These are phyloP conservation scores for Trypoxylus dichotomus DNA, from an alignment of 1,140 invertebrate genomes.

Conservation along the genomic window DNA sequence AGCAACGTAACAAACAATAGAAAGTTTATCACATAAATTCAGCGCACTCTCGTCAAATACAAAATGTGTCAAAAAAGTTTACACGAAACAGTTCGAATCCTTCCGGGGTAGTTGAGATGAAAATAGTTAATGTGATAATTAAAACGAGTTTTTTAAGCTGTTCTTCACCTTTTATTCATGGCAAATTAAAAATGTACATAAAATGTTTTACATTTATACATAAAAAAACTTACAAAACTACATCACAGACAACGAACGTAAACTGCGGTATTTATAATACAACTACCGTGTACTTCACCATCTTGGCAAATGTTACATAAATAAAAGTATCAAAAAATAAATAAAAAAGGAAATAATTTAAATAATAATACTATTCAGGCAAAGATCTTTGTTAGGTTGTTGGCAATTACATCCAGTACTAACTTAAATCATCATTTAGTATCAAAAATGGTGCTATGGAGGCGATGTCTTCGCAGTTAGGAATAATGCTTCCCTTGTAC, in stretches of 20 bases:
- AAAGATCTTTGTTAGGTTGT: not conserved
- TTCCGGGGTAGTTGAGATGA: too few species aligned
- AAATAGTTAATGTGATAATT: too few species aligned
- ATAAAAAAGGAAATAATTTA: not conserved
- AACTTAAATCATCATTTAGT: not conserved
- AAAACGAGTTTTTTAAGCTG: not conserved
- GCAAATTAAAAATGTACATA: not conserved
- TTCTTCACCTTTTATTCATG: not conserved
- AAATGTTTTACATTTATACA: not conserved
- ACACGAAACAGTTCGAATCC: too few species aligned
- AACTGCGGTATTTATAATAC: not conserved
- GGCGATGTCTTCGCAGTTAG: constrained; percentile 78
- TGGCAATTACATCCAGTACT: not conserved
- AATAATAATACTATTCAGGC: constrained; percentile 7
- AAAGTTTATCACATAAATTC: too few species aligned
- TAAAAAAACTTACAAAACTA: not conserved
- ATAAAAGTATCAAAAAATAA: not conserved
- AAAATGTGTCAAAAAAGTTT: too few species aligned
- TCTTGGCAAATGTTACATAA: not conserved
- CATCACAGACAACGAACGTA: not conserved
- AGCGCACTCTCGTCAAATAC: too few species aligned
- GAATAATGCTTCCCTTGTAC: constrained; percentile 78
- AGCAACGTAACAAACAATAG: too few species aligned
- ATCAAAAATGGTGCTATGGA: constrained; percentile 79
- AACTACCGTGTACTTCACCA: not conserved